Base-by-base conservation (phyloP, 2,797 vertebrate genomes). In the Borostomias antarcticus region DNA sequence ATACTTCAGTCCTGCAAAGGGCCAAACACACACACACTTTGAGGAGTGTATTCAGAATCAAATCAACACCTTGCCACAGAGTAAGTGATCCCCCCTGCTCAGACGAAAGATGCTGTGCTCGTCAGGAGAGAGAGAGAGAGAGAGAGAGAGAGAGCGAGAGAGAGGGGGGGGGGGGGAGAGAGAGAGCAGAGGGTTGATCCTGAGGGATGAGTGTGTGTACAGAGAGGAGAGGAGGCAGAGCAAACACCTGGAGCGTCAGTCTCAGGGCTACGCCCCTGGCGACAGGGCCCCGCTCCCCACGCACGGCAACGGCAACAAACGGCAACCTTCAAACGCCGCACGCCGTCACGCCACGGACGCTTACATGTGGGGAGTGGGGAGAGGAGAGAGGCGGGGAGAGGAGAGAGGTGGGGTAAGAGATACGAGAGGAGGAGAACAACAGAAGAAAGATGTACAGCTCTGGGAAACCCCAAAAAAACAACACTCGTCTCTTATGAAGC, bases 211-310 rank as follows among this genome's bases (percentile, higher is more conserved):
- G 79, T 66, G 85, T 85, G 86, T 85, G 80, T 79, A 72, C 79
- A 79, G 83, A 78, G 82, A 83, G 82, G 83, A 86, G 85, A 80
- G 77, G 80, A 89, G 80, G 84, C 89, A 90, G 86, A 86, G 90
- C 87, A 89, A 90, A 91, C 88, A 91, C 90, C 90, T 88, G 88
- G 81, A 89, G 89, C 85, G 80, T 81, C 80, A 84, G 86, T 88
- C 90, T 90, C 84, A 81, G 81, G 89, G 91, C 90, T 85, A 90
- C 81, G 89, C 91, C 89, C 88, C 83, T 84, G 91, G 91, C 91
- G 86, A 92, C 88, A 87, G 80, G 82, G 85, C 86, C 82, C 80
- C 69, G 68, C 74, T 61, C 35, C 37, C 77, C 85, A 84, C 86
- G 85, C 87, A 74, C 86, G 85, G 85, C 90, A 81, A 76, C 80